These are phyloP conservation scores for Notolepis coatsorum DNA, from an alignment of 2,797 vertebrate species.

Conservation along the genomic window DNA sequence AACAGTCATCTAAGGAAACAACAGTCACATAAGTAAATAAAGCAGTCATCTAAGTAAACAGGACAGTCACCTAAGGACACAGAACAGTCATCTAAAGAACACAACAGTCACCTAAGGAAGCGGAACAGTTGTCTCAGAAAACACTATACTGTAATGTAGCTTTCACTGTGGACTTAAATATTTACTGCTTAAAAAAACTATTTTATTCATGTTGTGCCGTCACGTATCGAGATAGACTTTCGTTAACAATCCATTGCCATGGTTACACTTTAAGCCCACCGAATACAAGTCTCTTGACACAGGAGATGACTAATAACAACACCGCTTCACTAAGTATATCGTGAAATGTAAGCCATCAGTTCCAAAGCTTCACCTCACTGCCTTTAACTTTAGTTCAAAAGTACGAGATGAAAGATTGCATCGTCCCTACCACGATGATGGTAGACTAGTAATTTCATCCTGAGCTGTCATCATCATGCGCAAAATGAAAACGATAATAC, in stretches of 20 bases:
- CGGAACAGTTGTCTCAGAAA: too few species aligned
- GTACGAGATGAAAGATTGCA: not conserved
- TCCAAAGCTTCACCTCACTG: not conserved
- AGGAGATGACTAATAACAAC: not conserved
- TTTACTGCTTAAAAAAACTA: not conserved
- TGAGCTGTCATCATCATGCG: not conserved
- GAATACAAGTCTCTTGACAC: not conserved
- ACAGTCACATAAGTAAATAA: too few species aligned
- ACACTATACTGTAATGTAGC: too few species aligned
- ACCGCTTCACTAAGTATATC: not conserved
- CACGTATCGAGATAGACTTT: too few species aligned
- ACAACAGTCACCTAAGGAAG: too few species aligned
- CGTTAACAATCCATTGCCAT: not conserved
- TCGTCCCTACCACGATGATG: not conserved
- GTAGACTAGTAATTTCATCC: not conserved
- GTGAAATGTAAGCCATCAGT: not conserved
- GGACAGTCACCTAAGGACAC: too few species aligned
- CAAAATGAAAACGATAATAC: not conserved
- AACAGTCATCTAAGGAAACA: too few species aligned
- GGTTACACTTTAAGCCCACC: not conserved
- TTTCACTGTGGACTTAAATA: too few species aligned
- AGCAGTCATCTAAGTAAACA: too few species aligned
- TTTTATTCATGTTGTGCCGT: not conserved
- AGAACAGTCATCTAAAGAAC: too few species aligned
- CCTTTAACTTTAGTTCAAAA: not conserved